Conservation (phyloP, 2,113 vertebrate genomes). For the Danio rerio region GRCz12tu NC_133185.1:17877501-17878000, state of each 20-base stretch:
- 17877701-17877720: slow-evolving; percentile 54
- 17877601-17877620: slow-evolving; percentile 72
- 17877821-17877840: slow-evolving; percentile 5
- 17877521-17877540: slow-evolving; percentile 69
- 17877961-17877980: slow-evolving; percentile 46
- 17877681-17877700: slow-evolving; percentile 45
- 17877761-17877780: slow-evolving; percentile 10
- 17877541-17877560: slow-evolving; percentile 58
- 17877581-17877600: slow-evolving; percentile 52
- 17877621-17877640: slow-evolving; percentile 78
- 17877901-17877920: slow-evolving; percentile 18
- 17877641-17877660: slow-evolving; percentile 70
- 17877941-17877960: background rate
- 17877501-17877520: slow-evolving; percentile 75
- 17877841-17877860: slow-evolving; percentile 30
- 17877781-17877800: background rate
- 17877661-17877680: slow-evolving; percentile 67
- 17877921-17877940: slow-evolving; percentile 29
- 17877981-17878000: slow-evolving; percentile 58
- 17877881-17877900: slow-evolving; percentile 46
- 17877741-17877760: slow-evolving; percentile 54
- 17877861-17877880: slow-evolving; percentile 36
- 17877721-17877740: slow-evolving; percentile 59
- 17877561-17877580: too few species aligned
- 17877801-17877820: background rate